Evolutionary conservation across 1,140 invertebrate genomes (phyloP).

Genomic region (Cotesia typhae): DNA sequence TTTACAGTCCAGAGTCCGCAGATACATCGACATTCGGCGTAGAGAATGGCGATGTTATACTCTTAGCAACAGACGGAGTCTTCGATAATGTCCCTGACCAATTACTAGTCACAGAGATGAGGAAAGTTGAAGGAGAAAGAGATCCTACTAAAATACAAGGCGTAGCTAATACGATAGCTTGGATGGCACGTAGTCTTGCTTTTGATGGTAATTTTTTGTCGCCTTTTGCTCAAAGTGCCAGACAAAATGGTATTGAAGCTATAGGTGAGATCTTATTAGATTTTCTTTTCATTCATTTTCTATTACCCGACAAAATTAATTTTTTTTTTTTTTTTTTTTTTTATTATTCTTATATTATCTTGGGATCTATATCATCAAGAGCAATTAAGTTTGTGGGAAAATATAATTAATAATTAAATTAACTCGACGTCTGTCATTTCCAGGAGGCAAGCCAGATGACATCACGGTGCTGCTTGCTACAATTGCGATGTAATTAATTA

Average conservation of each 20-base stretch:
- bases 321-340: no score
- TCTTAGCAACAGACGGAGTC: conserved; percentile 96
- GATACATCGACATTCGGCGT: conserved; percentile 91
- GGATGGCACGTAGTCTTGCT: conserved; percentile 91
- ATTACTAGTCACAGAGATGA: conserved; percentile 83
- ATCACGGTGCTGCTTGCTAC: conserved; percentile 95
- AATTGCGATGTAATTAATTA: conserved; percentile 74
- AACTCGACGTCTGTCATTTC: conserved; percentile 56
- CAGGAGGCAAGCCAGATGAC: conserved; percentile 97
- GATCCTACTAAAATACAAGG: conserved; percentile 82
- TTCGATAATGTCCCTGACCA: conserved; percentile 97
- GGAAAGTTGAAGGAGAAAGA: conserved; percentile 74
- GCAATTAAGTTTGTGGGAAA: background rate
- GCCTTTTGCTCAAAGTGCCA: conserved; percentile 92
- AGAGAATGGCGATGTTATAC: conserved; percentile 93
- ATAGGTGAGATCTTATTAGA: conserved; percentile 73
- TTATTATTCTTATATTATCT: no score
- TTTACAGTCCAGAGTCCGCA: conserved; percentile 85
- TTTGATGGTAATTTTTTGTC: conserved; percentile 95
- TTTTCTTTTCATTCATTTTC: background rate
- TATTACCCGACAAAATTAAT: no score
- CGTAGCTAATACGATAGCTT: conserved; percentile 92
- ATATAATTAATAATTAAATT: conserved; percentile 34
- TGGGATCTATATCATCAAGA: no score
- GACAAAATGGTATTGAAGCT: conserved; percentile 91